phyloP scores from a whole-genome alignment of 2,113 vertebrate species.

The Cinclus mexicanus region DNA sequence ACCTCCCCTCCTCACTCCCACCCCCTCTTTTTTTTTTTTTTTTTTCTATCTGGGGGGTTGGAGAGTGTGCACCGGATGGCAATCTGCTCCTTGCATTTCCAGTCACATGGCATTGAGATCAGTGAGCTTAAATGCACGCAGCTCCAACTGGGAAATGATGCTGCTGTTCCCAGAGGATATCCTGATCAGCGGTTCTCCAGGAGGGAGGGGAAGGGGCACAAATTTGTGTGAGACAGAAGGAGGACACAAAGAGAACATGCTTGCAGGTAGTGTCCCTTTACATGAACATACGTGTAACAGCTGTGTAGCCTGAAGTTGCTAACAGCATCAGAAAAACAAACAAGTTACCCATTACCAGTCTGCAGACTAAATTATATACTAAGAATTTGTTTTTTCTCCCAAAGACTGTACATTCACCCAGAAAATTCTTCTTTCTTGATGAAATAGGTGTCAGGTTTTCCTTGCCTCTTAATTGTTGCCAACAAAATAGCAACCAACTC shows the following conservation, averaged over 20 bases:
- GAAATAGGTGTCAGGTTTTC: not conserved
- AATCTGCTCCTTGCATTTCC: not conserved
- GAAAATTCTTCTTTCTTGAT: not conserved
- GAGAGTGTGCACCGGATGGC: not conserved
- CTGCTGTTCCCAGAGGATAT: not conserved
- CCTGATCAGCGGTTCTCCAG: not conserved
- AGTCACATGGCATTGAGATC: not conserved
- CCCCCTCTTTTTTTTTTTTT: not conserved
- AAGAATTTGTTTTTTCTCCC: not conserved
- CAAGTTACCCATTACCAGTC: not conserved
- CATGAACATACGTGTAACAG: not conserved
- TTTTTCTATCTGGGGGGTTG: not conserved
- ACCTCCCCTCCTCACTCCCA: not conserved
- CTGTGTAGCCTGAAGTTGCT: not conserved
- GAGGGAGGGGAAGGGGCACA: not conserved
- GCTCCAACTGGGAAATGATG: not conserved
- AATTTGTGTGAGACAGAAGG: not conserved
- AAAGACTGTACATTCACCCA: not conserved
- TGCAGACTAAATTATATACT: not conserved
- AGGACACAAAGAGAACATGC: not conserved
- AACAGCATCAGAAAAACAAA: not conserved
- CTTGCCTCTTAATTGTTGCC: not conserved
- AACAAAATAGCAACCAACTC: not conserved
- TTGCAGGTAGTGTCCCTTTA: not conserved
- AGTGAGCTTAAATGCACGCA: conserved; percentile 19